These are phyloP conservation scores for Momotus momota DNA, from an alignment of 2,797 vertebrate genomes.

Conservation along the genomic window DNA sequence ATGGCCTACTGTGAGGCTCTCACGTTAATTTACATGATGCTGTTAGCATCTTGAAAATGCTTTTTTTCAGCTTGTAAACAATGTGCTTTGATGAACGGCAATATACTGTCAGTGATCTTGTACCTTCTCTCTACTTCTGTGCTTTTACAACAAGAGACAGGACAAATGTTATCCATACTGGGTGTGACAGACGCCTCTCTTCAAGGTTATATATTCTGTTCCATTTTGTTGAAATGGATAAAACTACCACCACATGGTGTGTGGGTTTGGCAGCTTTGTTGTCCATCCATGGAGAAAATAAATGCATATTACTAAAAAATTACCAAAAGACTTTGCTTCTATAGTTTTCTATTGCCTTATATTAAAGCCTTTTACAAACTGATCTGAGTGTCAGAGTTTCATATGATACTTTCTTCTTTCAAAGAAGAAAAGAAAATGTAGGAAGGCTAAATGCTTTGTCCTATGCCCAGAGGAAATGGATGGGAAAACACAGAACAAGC, in stretches of 20 bases:
- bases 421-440: background rate
- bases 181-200: background rate
- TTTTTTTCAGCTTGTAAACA: background rate
- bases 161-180: background rate
- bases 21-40: background rate
- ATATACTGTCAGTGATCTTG: background rate
- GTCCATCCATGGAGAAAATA: background rate
- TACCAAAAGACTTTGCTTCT: background rate
- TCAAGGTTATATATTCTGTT: background rate
- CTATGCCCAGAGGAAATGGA: background rate
- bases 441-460: background rate
- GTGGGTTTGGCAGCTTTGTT: background rate
- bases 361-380: background rate
- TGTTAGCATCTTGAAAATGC: background rate
- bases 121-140: background rate
- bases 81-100: background rate
- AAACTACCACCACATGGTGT: background rate
- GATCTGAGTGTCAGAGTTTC: background rate
- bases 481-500: background rate
- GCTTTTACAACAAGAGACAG: background rate
- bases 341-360: background rate
- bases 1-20: background rate
- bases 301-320: background rate
- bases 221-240: background rate
- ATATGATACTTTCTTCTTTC: background rate